Conservation (phyloP, 2,113 vertebrate species). For the Neotoma lepida region DNA sequence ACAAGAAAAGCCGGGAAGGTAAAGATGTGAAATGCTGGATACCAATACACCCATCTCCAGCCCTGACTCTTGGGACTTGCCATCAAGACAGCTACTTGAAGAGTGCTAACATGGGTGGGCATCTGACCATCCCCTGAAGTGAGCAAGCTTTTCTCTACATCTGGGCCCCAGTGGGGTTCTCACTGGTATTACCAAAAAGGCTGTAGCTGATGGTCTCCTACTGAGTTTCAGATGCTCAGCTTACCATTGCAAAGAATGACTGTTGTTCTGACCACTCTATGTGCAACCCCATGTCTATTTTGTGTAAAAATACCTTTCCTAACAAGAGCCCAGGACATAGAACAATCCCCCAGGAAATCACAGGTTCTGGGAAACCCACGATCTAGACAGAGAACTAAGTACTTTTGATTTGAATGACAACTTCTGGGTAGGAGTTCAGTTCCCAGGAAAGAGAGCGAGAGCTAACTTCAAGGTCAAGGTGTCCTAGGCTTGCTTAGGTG, state of each 20-base stretch:
- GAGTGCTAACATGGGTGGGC: neutral
- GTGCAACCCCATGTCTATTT: neutral
- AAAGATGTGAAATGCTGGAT: neutral
- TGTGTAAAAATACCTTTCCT: neutral
- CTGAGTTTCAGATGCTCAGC: neutral
- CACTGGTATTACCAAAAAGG: neutral
- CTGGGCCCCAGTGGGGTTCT: neutral
- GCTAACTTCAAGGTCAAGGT: neutral
- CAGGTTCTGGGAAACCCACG: neutral
- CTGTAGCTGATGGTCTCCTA: neutral
- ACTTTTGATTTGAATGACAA: neutral
- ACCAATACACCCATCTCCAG: fast-evolving
- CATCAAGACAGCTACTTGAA: neutral
- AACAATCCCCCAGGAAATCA: neutral
- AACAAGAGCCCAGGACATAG: neutral
- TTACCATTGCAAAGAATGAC: neutral
- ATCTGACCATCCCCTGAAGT: neutral
- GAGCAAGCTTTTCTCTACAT: neutral
- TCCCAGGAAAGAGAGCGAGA: neutral
- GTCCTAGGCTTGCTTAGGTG: neutral
- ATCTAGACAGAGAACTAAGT: neutral
- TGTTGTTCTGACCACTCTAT: neutral
- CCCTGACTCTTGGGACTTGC: no score
- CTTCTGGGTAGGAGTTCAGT: neutral
- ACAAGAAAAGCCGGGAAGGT: neutral